phyloP scores from a whole-genome alignment of 2,113 vertebrate genomes.

The Mystacornis crossleyi region DNA sequence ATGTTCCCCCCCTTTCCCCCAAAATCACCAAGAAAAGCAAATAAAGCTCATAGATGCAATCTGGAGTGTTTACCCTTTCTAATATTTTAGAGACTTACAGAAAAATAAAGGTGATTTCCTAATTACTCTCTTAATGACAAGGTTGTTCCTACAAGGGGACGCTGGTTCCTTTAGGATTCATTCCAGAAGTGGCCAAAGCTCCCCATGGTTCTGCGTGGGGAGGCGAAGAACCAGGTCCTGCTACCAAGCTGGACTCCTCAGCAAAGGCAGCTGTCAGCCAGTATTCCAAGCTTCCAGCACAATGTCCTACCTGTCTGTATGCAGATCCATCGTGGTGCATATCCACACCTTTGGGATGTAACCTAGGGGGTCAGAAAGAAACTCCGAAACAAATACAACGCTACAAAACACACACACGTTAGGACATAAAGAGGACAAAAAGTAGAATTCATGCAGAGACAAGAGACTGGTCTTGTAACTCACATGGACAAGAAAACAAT shows the following conservation, averaged over 20 bases:
- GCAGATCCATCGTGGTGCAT: slow-evolving; percentile 85
- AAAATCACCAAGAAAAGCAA: background rate
- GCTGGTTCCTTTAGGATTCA: background rate
- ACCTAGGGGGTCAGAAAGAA: slow-evolving; percentile 72
- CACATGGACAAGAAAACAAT: fast-evolving
- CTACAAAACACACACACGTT: background rate
- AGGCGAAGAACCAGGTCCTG: background rate
- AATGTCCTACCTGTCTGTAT: slow-evolving; percentile 74
- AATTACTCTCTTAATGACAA: background rate
- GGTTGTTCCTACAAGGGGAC: background rate
- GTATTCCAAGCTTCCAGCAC: background rate
- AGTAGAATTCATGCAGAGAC: background rate
- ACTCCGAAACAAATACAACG: background rate
- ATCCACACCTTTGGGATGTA: slow-evolving; percentile 90
- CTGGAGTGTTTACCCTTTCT: background rate
- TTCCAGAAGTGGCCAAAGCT: background rate
- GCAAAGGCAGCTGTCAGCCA: background rate
- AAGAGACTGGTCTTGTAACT: background rate
- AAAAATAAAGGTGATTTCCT: background rate
- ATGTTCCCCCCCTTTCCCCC: fast-evolving
- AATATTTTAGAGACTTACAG: background rate
- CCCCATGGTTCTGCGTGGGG: fast-evolving
- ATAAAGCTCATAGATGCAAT: background rate
- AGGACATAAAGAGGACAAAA: background rate
- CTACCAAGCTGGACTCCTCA: background rate